phyloP scores from a whole-genome alignment of 2,888 invertebrate species.

The Acanthopleura granulata region DNA sequence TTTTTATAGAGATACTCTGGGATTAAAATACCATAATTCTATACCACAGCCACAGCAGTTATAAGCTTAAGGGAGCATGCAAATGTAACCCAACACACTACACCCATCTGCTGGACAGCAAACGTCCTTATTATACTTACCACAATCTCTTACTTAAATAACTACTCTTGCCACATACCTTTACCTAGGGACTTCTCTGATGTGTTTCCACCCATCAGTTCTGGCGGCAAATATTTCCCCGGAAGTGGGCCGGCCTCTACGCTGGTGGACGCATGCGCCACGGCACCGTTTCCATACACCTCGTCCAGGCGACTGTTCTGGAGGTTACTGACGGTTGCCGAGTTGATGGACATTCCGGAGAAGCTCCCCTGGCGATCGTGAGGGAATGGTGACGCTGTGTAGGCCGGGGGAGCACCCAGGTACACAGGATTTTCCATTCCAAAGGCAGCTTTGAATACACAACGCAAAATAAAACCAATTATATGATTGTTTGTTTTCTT shows the following conservation, averaged over 20 bases:
- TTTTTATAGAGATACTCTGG: too few species aligned
- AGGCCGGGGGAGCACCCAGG: not conserved
- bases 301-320: conserved; percentile 3
- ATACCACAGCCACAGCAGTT: too few species aligned
- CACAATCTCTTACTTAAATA: too few species aligned
- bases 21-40: too few species aligned
- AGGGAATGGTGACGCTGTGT: not conserved
- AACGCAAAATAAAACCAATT: too few species aligned
- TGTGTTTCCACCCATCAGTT: not conserved
- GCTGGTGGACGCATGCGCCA: not conserved
- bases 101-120: too few species aligned
- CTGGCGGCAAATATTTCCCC: not conserved
- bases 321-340: conserved; percentile 6
- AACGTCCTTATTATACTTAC: too few species aligned
- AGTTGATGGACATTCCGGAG: not conserved
- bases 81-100: too few species aligned
- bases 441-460: too few species aligned
- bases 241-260: not conserved
- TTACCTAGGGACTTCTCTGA: not conserved
- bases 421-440: conserved; percentile 26
- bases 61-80: too few species aligned
- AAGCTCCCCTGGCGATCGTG: not conserved
- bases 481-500: too few species aligned
- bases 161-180: too few species aligned
- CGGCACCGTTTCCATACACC: not conserved